Evolutionary conservation across 2,113 vertebrate genomes (phyloP).

Genomic region (Chionis minor): DNA sequence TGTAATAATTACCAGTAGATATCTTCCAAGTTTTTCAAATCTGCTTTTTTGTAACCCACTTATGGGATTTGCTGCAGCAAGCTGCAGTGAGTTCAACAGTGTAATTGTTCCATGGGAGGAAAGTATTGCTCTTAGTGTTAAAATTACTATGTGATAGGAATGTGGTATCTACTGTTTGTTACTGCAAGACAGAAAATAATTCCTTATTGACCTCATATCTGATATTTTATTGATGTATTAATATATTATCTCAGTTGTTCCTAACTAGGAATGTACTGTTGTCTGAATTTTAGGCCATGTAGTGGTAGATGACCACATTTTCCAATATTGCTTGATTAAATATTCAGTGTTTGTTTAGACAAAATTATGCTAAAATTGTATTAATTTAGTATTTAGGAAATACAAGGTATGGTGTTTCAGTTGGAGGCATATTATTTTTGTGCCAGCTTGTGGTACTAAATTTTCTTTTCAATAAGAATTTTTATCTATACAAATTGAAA

Average conservation of each 20-base stretch:
- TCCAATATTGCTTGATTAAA: background rate
- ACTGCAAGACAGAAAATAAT: background rate
- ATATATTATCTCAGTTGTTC: background rate
- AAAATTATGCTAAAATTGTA: background rate
- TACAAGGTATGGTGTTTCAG: background rate
- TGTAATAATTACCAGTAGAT: background rate
- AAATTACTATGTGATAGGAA: background rate
- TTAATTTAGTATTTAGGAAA: background rate
- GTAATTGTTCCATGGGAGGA: background rate
- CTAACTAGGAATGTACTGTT: background rate
- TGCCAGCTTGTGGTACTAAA: background rate
- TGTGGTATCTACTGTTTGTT: background rate
- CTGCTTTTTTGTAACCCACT: background rate
- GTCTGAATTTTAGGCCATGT: background rate
- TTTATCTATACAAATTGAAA: background rate
- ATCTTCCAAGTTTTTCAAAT: background rate
- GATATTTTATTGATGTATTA: background rate
- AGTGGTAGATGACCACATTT: background rate
- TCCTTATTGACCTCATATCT: background rate
- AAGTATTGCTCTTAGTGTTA: background rate
- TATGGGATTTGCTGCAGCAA: background rate
- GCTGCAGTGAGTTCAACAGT: background rate
- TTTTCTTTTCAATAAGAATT: background rate
- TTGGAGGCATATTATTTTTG: background rate
- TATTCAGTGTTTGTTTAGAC: background rate